These are phyloP conservation scores for Leucophora obtusa DNA, from an alignment of 2,888 invertebrate species.

Conservation along the genomic window DNA sequence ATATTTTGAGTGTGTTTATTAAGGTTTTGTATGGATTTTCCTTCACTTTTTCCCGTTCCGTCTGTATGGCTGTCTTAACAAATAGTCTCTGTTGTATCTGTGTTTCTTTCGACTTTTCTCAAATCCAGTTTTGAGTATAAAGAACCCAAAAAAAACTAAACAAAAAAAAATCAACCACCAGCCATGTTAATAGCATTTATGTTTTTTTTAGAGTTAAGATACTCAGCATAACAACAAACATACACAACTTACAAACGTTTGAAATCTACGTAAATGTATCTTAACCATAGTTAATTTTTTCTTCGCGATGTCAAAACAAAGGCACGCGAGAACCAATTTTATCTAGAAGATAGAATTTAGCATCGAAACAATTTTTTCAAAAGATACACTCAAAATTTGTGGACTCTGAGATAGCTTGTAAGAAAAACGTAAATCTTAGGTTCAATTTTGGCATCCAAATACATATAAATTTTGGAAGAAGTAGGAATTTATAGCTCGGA, in stretches of 20 bases:
- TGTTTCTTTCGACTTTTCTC: conserved; percentile 33
- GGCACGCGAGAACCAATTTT: background rate
- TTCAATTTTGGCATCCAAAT: no score
- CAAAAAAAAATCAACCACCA: conserved; percentile 48
- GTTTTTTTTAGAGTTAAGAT: conserved; percentile 26
- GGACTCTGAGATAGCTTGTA: no score
- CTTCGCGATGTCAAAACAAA: background rate
- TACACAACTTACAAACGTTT: background rate
- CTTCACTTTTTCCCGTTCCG: background rate
- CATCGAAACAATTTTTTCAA: no score
- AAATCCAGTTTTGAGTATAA: conserved; percentile 62
- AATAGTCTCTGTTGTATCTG: conserved; percentile 25
- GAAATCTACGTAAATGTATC: conserved; percentile 32
- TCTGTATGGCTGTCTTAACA: conserved; percentile 34
- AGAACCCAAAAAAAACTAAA: conserved; percentile 41
- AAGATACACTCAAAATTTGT: no score
- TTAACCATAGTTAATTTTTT: conserved; percentile 30
- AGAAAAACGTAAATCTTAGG: no score
- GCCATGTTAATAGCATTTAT: conserved; percentile 49
- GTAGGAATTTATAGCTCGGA: no score
- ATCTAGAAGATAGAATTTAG: no score
- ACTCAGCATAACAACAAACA: conserved; percentile 46
- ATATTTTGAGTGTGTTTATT: no score
- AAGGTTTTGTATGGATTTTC: background rate
- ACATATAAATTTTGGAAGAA: no score